phyloP scores from a whole-genome alignment of 2,113 vertebrate genomes.

The Sturnus vulgaris region DNA sequence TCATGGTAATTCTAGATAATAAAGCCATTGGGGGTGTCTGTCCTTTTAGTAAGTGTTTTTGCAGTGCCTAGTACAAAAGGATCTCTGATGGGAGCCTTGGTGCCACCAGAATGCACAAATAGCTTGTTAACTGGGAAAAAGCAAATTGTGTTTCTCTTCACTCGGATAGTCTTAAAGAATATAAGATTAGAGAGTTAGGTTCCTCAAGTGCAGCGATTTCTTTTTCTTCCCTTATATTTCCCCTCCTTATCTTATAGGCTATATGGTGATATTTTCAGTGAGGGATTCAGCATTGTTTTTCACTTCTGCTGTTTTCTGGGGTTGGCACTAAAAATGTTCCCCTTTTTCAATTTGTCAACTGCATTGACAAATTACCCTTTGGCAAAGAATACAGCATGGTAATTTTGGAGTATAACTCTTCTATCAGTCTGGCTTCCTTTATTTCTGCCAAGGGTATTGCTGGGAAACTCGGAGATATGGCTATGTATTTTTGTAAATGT shows the following conservation, averaged over 20 bases:
- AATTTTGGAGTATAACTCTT: slow-evolving; percentile 43
- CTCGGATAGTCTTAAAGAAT: background rate
- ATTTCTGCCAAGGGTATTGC: slow-evolving; percentile 39
- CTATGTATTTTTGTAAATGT: background rate
- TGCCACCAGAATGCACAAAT: slow-evolving; percentile 35
- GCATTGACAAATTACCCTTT: slow-evolving; percentile 39
- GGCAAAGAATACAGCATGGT: slow-evolving; percentile 3
- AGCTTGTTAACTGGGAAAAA: slow-evolving; percentile 24
- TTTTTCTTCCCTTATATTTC: background rate
- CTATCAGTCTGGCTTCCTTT: slow-evolving; percentile 38
- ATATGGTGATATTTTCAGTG: background rate
- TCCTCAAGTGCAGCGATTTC: background rate
- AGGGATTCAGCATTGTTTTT: slow-evolving; percentile 3
- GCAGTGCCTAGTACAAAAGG: background rate
- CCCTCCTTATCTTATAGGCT: background rate
- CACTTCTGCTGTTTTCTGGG: background rate
- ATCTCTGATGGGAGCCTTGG: background rate
- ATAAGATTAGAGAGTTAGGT: background rate
- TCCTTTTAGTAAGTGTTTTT: slow-evolving; percentile 39
- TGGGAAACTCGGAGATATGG: background rate
- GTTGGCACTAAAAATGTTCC: slow-evolving; percentile 20
- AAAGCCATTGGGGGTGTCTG: slow-evolving; percentile 21
- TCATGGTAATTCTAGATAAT: slow-evolving; percentile 37
- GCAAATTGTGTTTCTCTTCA: background rate
- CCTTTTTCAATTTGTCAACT: slow-evolving; percentile 44